Evolutionary conservation across 2,113 vertebrate species (phyloP).

Genomic region (Petrocephalus zakoni): DNA sequence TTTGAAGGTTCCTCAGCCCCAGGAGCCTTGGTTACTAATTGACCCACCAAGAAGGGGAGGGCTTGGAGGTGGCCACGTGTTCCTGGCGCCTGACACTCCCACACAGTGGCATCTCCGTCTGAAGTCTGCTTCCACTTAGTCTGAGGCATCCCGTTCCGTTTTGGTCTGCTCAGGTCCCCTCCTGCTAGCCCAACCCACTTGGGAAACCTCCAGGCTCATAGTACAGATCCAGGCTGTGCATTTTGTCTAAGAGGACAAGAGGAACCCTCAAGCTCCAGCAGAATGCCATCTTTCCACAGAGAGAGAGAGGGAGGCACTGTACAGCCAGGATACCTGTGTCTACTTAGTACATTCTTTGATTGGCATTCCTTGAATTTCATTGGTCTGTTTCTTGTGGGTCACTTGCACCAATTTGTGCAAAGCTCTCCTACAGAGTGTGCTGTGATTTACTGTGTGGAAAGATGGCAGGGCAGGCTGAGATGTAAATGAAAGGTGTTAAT

Average conservation of each 20-base stretch:
- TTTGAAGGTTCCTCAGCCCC: background rate
- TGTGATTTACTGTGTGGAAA: background rate
- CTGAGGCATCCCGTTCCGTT: background rate
- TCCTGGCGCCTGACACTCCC: background rate
- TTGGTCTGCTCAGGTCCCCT: background rate
- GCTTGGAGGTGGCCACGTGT: background rate
- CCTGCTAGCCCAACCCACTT: background rate
- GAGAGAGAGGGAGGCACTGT: background rate
- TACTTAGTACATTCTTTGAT: background rate
- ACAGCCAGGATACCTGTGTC: background rate
- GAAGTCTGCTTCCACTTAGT: slow-evolving; percentile 1
- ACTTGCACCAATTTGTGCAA: background rate
- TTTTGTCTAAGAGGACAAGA: background rate
- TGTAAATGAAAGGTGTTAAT: background rate
- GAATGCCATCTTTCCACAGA: background rate
- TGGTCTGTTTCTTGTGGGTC: background rate
- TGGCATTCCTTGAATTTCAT: background rate
- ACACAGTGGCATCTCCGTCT: background rate
- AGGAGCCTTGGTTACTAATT: background rate
- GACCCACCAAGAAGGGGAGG: background rate
- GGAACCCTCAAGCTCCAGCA: background rate
- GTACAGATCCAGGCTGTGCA: background rate
- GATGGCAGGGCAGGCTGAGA: background rate
- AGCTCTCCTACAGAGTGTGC: background rate
- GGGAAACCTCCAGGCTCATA: background rate